Percentiles rank a stretch among this genome's conserved stretches.
These are phyloP conservation scores for Amia ocellicauda DNA, from an alignment of 2,113 vertebrate species.

Conservation along the genomic window DNA sequence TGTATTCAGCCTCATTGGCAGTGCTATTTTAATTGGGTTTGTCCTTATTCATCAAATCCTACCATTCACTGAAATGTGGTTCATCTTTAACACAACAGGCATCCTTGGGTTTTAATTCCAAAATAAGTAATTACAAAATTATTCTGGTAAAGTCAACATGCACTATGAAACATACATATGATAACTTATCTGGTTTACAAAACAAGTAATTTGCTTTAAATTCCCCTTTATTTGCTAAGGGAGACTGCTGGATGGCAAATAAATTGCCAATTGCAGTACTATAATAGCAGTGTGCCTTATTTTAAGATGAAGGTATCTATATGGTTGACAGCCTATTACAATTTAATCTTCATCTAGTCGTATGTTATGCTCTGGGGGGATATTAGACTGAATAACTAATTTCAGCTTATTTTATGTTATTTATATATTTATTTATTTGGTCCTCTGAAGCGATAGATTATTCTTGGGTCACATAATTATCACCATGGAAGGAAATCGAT, in stretches of 20 bases:
- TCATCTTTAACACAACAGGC: no score
- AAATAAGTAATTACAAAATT: no score
- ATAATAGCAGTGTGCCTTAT: background rate
- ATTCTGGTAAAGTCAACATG: no score
- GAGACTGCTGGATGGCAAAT: background rate
- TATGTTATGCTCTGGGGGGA: background rate
- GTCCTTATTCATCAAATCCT: no score
- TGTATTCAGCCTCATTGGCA: no score
- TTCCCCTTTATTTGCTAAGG: background rate
- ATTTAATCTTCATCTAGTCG: background rate
- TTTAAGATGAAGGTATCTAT: background rate
- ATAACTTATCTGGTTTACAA: no score
- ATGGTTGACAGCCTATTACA: background rate
- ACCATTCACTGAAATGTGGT: no score
- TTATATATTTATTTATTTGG: background rate
- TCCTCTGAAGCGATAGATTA: background rate
- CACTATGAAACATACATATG: no score
- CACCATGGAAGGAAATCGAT: background rate
- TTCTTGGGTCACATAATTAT: background rate
- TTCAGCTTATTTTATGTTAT: no score
- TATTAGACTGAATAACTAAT: background rate
- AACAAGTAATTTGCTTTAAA: no score
- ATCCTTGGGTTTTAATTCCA: no score
- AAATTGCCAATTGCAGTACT: background rate
- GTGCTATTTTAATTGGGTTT: no score